A percentile compares a stretch with the other conserved stretches of the same genome.
Conservation (phyloP, 1,140 invertebrate species). For the Halictus rubicundus region DNA sequence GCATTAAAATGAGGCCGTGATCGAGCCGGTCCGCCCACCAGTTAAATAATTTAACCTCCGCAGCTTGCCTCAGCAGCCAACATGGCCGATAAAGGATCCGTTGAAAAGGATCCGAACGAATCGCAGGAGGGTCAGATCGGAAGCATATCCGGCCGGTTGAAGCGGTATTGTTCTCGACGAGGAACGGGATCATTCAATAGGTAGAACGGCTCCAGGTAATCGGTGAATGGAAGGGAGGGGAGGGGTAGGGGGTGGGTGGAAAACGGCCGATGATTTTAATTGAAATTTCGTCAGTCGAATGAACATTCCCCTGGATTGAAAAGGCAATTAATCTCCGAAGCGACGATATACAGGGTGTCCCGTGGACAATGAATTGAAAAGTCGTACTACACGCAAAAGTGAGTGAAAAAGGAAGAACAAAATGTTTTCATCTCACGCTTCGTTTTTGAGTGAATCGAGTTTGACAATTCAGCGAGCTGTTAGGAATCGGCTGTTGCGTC, state of each 20-base stretch:
- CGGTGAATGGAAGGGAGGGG: not conserved
- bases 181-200: not conserved
- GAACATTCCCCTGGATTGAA: slow-evolving; percentile 38
- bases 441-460: no score
- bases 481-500: no score
- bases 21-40: no score
- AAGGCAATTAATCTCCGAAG: slow-evolving; percentile 44
- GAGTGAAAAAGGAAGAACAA: no score
- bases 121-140: not conserved
- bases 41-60: no score
- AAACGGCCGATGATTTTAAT: slow-evolving; percentile 35
- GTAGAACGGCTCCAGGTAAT: slow-evolving; percentile 22
- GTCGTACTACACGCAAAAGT: no score
- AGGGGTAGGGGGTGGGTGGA: no score
- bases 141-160: not conserved
- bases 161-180: slow-evolving; percentile 11
- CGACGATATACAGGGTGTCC: slow-evolving; percentile 22
- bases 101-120: not conserved
- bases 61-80: not conserved
- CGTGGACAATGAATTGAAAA: no score
- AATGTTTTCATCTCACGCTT: no score
- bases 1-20: no score
- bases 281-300: slow-evolving; percentile 45
- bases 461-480: no score
- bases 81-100: not conserved